Evolutionary conservation across 2,113 vertebrate genomes (phyloP), one percentile per base, ranked within the genome.

Genomic region (cat (Felis catus)): DNA sequence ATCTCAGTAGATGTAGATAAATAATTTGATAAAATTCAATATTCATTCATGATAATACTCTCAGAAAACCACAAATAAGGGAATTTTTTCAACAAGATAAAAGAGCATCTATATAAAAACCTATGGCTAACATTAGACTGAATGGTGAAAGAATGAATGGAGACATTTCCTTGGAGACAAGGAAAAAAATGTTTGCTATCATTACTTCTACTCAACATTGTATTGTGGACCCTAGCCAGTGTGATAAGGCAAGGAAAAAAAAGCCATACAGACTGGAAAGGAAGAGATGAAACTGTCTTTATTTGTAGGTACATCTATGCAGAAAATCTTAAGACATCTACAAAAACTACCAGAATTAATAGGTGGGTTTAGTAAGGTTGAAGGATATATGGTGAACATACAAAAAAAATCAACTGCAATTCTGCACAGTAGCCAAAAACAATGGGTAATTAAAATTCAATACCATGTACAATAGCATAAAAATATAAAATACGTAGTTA

Each of bases 241-340:
- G 80, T 70, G 51, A 76, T 63, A 61, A 76, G 39, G 48, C 33
- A 70, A 76, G 66, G 10, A 93, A 93, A 90, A 66, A 51, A 68
- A 83, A 27, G 29, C 33, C 55, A 85, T 21, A 68, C 1, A 45
- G 82, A 80, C 4, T 76, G 66, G 66, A 65, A 94, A 73, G 45
- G 21, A 86, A 45, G 51, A 45, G 73, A 51, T 78, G 39, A 91
- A 82, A 63, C 71, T 90, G 11, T 48, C 41, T 80, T 55, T 89
- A 93, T 91, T 55, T 89, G 29, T 33, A 31, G 78, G 84, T 3
- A 61, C 0, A 93, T 27, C 23, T 91, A 63, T 68, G 36, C 33
- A 88, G 76, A 93, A 83, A 71, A 91, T 73, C 88, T 87, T 94
- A 88, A 89, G 82, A 96, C 86, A 91, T 79, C 53, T 93, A 93